phyloP scores from a whole-genome alignment of 2,797 vertebrate species.

The Macropodus opercularis region DNA sequence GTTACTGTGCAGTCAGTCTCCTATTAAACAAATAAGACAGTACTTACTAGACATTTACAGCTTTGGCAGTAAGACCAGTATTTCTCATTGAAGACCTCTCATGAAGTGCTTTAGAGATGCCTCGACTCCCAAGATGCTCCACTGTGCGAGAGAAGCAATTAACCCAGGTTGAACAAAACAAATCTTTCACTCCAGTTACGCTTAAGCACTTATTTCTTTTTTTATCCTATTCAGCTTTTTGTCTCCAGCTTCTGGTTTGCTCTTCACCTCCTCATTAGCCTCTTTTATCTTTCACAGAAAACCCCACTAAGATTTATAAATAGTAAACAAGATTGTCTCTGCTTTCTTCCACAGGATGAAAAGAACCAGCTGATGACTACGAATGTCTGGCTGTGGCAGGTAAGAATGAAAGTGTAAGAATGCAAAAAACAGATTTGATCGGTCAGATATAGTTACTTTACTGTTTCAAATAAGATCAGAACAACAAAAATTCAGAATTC shows the following conservation, averaged over 20 bases:
- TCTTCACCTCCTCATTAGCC: conserved; percentile 47
- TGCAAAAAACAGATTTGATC: too few relatives aligned
- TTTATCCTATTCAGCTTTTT: conserved; percentile 23
- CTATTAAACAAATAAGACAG: background rate
- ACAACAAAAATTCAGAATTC: too few relatives aligned
- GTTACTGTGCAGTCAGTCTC: background rate
- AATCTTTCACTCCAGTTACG: background rate
- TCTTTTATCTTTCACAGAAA: conserved; percentile 24
- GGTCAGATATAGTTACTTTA: background rate
- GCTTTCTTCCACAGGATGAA: conserved; percentile 76
- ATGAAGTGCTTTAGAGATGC: conserved; percentile 20
- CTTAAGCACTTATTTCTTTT: conserved; percentile 29
- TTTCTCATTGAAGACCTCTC: conserved; percentile 4
- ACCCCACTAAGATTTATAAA: conserved; percentile 27
- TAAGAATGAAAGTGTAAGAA: too few relatives aligned
- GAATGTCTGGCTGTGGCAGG: conserved; percentile 88
- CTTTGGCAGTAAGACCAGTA: background rate
- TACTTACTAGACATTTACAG: background rate
- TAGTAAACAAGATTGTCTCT: conserved; percentile 7
- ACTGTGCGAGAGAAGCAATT: conserved; percentile 37
- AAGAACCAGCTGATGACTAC: conserved; percentile 89
- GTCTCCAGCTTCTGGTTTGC: conserved; percentile 25
- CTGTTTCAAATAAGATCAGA: background rate
- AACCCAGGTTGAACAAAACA: conserved; percentile 18
- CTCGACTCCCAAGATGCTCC: conserved; percentile 19